A percentile compares a stretch with the other conserved stretches of the same genome.
Conservation (phyloP, 2,888 invertebrate genomes). For the Caenorhabditis parvicauda region DNA sequence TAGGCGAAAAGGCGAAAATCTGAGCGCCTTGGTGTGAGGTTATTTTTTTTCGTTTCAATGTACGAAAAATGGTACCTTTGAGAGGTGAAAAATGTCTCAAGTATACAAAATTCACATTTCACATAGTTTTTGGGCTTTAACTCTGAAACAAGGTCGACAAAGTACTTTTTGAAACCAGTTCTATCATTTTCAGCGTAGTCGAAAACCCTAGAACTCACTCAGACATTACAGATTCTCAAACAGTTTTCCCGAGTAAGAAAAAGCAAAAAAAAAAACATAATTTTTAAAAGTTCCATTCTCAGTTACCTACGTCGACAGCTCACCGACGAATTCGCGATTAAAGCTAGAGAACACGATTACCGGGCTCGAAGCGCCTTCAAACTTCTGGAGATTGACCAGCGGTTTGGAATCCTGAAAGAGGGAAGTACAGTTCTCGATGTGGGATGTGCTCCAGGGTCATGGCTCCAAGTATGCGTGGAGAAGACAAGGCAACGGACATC, state of each 20-base stretch:
- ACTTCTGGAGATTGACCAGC: conserved; percentile 57
- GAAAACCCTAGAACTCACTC: no score
- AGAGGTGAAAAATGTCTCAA: no score
- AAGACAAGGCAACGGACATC: no score
- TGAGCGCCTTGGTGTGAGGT: no score
- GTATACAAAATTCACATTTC: no score
- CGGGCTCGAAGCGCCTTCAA: conserved; percentile 62
- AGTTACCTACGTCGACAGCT: conserved; percentile 51
- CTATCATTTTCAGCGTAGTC: no score
- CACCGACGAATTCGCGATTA: conserved; percentile 44
- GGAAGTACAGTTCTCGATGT: conserved; percentile 47
- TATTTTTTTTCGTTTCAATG: background rate
- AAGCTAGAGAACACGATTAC: conserved; percentile 50
- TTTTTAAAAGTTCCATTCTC: conserved; percentile 4
- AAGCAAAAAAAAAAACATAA: conserved; percentile 10
- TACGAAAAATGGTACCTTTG: no score
- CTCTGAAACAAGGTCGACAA: no score
- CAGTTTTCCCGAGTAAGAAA: conserved; percentile 9
- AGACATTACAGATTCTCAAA: no score
- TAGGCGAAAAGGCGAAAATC: no score
- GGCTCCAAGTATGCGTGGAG: conserved; percentile 57
- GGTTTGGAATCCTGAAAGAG: conserved; percentile 41
- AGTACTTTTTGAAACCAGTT: no score
- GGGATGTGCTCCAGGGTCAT: conserved; percentile 60
- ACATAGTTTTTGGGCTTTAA: no score